Evolutionary conservation across 2,113 vertebrate genomes (phyloP).

Genomic region (Macquaria australasica): DNA sequence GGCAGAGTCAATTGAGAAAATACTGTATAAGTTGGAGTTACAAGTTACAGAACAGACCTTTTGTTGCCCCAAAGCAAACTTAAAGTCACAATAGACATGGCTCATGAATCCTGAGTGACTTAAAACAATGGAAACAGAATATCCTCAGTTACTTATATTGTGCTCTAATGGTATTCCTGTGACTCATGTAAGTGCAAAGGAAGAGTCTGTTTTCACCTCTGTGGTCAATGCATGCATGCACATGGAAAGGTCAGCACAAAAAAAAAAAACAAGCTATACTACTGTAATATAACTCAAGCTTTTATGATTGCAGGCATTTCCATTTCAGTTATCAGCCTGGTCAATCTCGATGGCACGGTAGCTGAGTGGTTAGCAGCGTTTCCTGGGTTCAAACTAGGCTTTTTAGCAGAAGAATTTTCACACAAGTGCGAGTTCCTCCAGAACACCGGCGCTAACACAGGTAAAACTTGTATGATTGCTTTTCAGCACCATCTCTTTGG

Average conservation of each 20-base stretch:
- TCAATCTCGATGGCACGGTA: not conserved
- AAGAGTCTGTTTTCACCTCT: not conserved
- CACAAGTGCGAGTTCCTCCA: not conserved
- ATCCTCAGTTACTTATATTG: not conserved
- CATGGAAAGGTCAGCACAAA: conserved; percentile 1
- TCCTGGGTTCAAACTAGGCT: not conserved
- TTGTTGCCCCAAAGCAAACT: not conserved
- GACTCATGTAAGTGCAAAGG: not conserved
- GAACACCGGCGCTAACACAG: not conserved
- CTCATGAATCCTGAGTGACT: not conserved
- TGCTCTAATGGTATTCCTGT: not conserved
- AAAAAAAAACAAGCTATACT: not conserved
- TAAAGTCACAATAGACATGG: not conserved
- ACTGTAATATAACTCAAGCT: not conserved
- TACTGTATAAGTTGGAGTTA: not conserved
- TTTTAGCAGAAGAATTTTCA: not conserved
- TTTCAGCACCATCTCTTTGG: not conserved
- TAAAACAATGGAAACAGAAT: not conserved
- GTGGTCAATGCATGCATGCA: not conserved
- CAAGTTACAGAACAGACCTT: not conserved
- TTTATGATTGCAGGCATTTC: conserved; percentile 2
- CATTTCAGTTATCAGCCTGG: not conserved
- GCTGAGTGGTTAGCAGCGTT: not conserved
- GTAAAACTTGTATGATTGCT: not conserved
- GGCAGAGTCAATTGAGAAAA: conserved; percentile 5